These are phyloP conservation scores for Montipora efflorescens DNA, from an alignment of 64 coral and sea anemone species.

Conservation along the genomic window DNA sequence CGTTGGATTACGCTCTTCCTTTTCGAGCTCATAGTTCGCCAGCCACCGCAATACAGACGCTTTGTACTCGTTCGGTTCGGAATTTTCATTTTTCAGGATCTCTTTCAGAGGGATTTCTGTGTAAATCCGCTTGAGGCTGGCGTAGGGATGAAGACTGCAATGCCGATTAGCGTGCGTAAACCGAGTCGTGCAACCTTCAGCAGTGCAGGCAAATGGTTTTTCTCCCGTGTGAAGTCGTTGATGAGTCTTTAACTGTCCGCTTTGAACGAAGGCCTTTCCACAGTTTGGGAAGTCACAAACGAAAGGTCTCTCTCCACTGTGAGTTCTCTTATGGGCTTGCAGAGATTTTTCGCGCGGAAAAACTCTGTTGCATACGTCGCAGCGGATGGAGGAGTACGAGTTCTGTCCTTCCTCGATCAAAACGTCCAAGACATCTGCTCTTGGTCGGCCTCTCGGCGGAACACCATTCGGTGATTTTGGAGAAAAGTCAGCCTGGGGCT, in stretches of 20 bases:
- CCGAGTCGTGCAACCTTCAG: slow-evolving; percentile 84
- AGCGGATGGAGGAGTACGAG: slow-evolving; percentile 96
- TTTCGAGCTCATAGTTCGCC: slow-evolving; percentile 90
- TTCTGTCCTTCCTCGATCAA: slow-evolving; percentile 91
- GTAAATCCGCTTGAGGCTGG: slow-evolving; percentile 75
- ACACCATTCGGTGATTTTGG: slow-evolving; percentile 76
- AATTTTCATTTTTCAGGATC: slow-evolving; percentile 91
- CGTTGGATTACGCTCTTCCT: slow-evolving; percentile 84
- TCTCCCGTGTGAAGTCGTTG: slow-evolving; percentile 95
- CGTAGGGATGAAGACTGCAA: slow-evolving; percentile 91
- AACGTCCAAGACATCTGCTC: slow-evolving; percentile 90
- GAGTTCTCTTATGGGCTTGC: slow-evolving; percentile 99
- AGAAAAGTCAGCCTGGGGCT: slow-evolving; percentile 20
- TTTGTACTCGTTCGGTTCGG: slow-evolving; percentile 91
- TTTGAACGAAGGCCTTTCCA: slow-evolving; percentile 98
- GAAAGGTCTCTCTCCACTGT: slow-evolving; percentile 96
- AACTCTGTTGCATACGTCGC: slow-evolving; percentile 97
- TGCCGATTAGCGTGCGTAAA: slow-evolving; percentile 98
- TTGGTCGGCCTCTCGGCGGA: slow-evolving; percentile 93
- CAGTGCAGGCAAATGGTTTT: slow-evolving; percentile 94
- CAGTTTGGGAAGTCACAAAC: slow-evolving; percentile 99
- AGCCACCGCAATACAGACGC: slow-evolving; percentile 90
- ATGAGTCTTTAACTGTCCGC: slow-evolving; percentile 97
- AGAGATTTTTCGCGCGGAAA: slow-evolving; percentile 99
- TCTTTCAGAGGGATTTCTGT: slow-evolving; percentile 91